Conservation (phyloP, 2,113 vertebrate genomes). For the Clupea harengus region DNA sequence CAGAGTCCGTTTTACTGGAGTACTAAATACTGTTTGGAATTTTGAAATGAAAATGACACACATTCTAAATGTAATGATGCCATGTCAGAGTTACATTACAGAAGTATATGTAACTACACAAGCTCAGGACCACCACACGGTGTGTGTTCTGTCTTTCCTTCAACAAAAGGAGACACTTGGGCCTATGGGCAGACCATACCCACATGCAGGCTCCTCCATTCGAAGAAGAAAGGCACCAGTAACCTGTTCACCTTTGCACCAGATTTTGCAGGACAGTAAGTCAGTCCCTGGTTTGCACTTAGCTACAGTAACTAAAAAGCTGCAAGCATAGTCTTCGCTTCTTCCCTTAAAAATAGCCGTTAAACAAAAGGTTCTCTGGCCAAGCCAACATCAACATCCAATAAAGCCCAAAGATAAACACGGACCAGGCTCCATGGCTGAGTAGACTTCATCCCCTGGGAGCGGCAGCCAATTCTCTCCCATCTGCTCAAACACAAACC, state of each 20-base stretch:
- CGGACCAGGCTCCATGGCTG: constrained; percentile 65
- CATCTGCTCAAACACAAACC: constrained; percentile 75
- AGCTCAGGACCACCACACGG: not conserved
- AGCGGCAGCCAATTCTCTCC: constrained; percentile 68
- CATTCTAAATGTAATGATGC: not conserved
- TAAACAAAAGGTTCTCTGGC: constrained; percentile 70
- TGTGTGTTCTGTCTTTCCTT: not conserved
- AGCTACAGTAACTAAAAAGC: constrained; percentile 39
- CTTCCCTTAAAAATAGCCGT: constrained; percentile 65
- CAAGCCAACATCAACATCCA: constrained; percentile 76
- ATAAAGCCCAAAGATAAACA: constrained; percentile 77
- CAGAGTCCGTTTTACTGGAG: not conserved
- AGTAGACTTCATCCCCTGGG: constrained; percentile 72
- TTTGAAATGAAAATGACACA: not conserved
- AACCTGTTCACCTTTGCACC: constrained; percentile 6
- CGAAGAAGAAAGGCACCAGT: not conserved
- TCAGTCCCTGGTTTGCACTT: constrained; percentile 13
- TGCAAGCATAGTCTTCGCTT: constrained; percentile 39
- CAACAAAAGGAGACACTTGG: not conserved
- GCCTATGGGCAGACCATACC: not conserved
- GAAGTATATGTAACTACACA: not conserved
- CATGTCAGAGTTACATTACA: not conserved
- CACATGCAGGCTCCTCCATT: not conserved
- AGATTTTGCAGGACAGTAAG: not conserved
- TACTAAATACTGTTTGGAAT: not conserved